Base-by-base conservation (phyloP, 2,888 invertebrate genomes). In the Pollenia amentaria region DNA sequence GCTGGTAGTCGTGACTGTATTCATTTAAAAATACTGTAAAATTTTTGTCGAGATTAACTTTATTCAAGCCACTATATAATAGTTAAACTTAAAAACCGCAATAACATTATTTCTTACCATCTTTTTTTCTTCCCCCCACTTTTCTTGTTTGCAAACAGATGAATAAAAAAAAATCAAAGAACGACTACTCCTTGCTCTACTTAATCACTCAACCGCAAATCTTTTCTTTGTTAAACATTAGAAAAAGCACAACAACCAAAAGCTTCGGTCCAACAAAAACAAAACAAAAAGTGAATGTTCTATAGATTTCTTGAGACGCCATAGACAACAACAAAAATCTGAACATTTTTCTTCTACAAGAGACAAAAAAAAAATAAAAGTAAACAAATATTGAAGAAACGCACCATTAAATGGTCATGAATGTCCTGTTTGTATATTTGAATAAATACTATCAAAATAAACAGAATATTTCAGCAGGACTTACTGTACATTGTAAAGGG, bases 191-290 rank as follows among this genome's bases (percentile, higher is more conserved):
- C 57, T 76, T 91, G 91, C 88, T 90, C 91, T 89, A 91, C 89
- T 91, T 91, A 91, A 91, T 91, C 91, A 90, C 90, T 91, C 91
- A 90, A 91, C 90, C 90, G 90, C 89, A 89, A 91, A 91, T 91
- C 90, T 91, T 90, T 91, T 90, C 90, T 90, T 91, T 91, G 79
- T 76, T 72, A 67, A 78, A 76, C 46, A 70, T 80, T 72, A 76
- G 42, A 16, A 72, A 60, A 65, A 44, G 12, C 55, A 73, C 67
- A 82, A 62, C 51, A 69, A 38, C 16, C 46, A 40, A 9, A 48
- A 57, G 48, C 16, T 72, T 48, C 64, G 60, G 29, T 60, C n/a
- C 65, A 55, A 62, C 14, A 55, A 64, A 64, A 53, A 65, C 8
- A 21, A 69, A 64, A 29, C 3, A 1, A n/a, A n/a, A n/a, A 29